Conservation (phyloP, 2,888 invertebrate genomes). For the Bedellia somnulentella region DNA sequence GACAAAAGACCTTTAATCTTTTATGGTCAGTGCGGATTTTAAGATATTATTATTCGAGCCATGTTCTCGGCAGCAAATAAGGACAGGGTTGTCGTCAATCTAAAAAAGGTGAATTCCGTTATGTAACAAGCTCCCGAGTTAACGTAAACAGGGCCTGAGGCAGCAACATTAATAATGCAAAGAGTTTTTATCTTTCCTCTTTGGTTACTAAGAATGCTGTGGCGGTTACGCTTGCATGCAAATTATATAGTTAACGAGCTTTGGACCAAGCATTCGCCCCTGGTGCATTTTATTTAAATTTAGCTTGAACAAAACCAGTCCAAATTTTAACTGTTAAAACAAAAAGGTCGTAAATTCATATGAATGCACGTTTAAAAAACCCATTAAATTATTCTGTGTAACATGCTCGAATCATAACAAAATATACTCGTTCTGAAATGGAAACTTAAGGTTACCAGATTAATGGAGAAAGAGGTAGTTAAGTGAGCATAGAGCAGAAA, state of each 20-base stretch:
- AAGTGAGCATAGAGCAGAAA: constrained; percentile 15
- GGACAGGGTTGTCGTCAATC: constrained; percentile 17
- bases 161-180: constrained; percentile 29
- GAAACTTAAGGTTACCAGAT: no score
- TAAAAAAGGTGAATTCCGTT: constrained; percentile 24
- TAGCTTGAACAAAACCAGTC: no score
- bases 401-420: no score
- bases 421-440: no score
- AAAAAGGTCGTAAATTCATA: no score
- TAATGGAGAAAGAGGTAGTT: constrained; percentile 23
- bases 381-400: no score
- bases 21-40: constrained; percentile 1
- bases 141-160: constrained; percentile 23
- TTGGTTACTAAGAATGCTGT: constrained; percentile 19
- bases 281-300: no score
- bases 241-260: constrained; percentile 24
- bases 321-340: no score
- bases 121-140: constrained; percentile 20
- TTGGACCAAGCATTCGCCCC: no score
- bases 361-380: no score
- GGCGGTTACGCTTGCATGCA: constrained; percentile 22
- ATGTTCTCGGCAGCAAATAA: constrained; percentile 14
- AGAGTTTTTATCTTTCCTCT: constrained; percentile 26
- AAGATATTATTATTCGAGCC: constrained; percentile 13
- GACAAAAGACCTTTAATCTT: no score